Base-by-base conservation (phyloP, 2,888 invertebrate genomes). In the Neoscelio sp. region DNA sequence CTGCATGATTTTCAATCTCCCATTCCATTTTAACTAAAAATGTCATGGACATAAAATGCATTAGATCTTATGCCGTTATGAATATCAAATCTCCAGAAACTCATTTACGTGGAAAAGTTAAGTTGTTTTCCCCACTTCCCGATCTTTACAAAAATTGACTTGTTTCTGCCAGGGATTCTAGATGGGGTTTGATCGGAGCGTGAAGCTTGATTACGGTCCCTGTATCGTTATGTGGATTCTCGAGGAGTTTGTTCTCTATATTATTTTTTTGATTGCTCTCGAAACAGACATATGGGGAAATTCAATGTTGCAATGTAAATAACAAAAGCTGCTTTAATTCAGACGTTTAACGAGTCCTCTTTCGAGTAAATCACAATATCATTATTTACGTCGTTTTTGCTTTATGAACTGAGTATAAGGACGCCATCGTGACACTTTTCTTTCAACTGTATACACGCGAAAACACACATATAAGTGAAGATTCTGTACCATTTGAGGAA, bases 141-240 rank as follows among this genome's bases (percentile, higher is more conserved):
- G 74, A 54, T 54, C 75, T 75, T 68, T 62, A 62, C 62, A 68
- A 67, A 76, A 80, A 80, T 67, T 76, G 76, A 71, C 71, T 73
- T 64, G 70, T 80, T 77, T 73, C 73, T 42, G 64, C 67, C 35
- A 60, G 80, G 68, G 73, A 50, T 48, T 38, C 28, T 54, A 35
- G 68, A 18, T 74, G 68, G 77, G 76, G 74, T 82, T 81, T 79
- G 82, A 70, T 76, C 76, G 44, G 82, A 81, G 85, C 83, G 85
- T 82, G 83, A 80, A 78, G 83, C 75, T 86, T 85, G 85, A 86
- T 86, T 85, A 84, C 82, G 26, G 46, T 71, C 52, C 65, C 82
- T 85, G 80, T 82, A 83, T 82, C 85, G 80, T 78, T 67, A 81
- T 86, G 85, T 86, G 86, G 82, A 82, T 84, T 71, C 82, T 84